Base-by-base conservation (phyloP, 2,797 vertebrate species). In the Premnoplex brunnescens region DNA sequence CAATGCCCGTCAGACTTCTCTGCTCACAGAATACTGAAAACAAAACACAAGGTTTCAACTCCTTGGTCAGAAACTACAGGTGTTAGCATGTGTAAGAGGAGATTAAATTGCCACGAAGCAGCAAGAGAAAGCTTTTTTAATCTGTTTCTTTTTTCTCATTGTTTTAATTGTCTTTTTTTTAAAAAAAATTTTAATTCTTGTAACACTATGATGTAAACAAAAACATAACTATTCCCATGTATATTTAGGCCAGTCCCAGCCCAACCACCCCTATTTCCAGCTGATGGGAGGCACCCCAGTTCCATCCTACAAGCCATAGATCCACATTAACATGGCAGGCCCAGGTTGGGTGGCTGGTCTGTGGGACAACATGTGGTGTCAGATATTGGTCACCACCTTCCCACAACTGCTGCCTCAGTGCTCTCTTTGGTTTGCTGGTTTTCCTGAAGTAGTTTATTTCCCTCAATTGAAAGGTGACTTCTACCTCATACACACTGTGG, bases 11-110 rank as follows among this genome's bases (percentile, higher is more conserved):
- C 79, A 78, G 60, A 68, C 36, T 78, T 68, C 43, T 69, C 82
- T 63, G 56, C 49, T 83, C 49, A 56, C 46, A 78, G 58, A 84
- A 90, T 51, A 69, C 58, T 75, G 81, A 84, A 94, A 93, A 66
- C 32, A 88, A 89, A 81, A 62, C 59, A 91, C 30, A 73, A 37
- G 11, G 20, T 69, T 85, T 77, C 76, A 84, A 12, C 46, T 73
- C 54, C 62, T 72, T 73, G 46, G 85, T 87, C 48, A 76, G 72
- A 74, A 52, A 49, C 68, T 81, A 32, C 32, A 49, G 28, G 8
- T 80, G 34, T 78, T 75, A 36, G 59, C 30, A 58, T 41, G 60
- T 36, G 14, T 62, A 76, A 92, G 9, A 89, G 36, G 28, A 93
- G 28, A 23, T 72, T 68, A 84, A 92, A 73, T 62, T 85, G 44